Base-by-base conservation (phyloP, 2,888 invertebrate genomes). In the Lacanobia wlatinum region DNA sequence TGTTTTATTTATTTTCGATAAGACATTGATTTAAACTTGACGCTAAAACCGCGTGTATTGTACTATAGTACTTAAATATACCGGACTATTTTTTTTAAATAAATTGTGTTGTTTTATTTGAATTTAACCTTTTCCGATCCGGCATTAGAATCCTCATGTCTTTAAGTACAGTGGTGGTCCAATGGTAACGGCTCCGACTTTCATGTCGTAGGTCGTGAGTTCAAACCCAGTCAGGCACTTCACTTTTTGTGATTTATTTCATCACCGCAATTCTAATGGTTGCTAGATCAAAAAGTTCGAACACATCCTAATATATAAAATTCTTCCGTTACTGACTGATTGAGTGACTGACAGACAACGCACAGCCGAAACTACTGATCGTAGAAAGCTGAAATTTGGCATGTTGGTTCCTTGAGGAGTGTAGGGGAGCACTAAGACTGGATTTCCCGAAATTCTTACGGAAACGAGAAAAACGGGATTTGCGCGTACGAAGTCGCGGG, bases 61-160 rank as follows among this genome's bases (percentile, higher is more conserved):
- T 76, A 76, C 59, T 67, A 60, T 76, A 66, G 58, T 67, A 74
- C 76, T 23, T 59, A 60, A 38, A 40, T 76, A 74, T 40, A 74
- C 69, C 1, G 40, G 8, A 59, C 59, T 48, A 10, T 60, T 73
- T 59, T 52, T 38, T 21, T 59, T n/a, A n/a, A 28, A 66, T 58
- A 73, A 59, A 28, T 28, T 38, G 0, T 12, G 4, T 67, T 52
- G 76, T 73, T 66, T 73, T 59, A 52, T 66, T 38, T 14, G 0
- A 14, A 46, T 52, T 43, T 1, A 12, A 28, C 1, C 0, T n/a
- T 38, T 12, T 23, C 14, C 0, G 12, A 16, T 23, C 14, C 0
- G 12, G 16, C 28, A n/a, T 0, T 43, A n/a, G 14, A 4, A 48
- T 50, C 50, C 18, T 48, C 48, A 48, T 46, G 7, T 4, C 10